These are phyloP conservation scores for Harpegnathos saltator DNA, from an alignment of 1,140 invertebrate species.

Conservation along the genomic window DNA sequence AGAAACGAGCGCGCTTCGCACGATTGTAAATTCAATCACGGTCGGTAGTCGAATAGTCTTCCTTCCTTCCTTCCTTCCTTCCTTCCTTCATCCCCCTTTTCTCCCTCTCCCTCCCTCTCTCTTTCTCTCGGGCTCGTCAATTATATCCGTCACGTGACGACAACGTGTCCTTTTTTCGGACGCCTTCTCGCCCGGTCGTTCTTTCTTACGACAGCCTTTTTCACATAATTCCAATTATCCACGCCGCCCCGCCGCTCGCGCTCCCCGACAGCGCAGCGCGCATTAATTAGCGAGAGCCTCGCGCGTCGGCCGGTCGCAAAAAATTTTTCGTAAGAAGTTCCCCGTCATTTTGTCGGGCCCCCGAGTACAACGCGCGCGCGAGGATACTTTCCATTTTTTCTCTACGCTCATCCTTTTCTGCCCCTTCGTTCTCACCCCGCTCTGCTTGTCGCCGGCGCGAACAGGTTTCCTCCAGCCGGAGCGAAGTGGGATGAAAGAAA, in stretches of 20 bases:
- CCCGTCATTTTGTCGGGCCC: constrained; percentile 75
- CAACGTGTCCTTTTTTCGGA: constrained; percentile 70
- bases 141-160: constrained; percentile 83
- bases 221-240: constrained; percentile 85
- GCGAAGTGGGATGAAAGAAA: constrained; percentile 65
- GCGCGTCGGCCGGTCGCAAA: constrained; percentile 57
- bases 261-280: constrained; percentile 60
- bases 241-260: constrained; percentile 73
- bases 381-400: constrained; percentile 59
- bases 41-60: constrained; percentile 51
- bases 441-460: constrained; percentile 43
- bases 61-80: no score
- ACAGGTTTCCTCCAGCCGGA: constrained; percentile 71
- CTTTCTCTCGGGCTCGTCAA: constrained; percentile 78
- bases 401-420: constrained; percentile 35
- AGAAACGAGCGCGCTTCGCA: constrained; percentile 63
- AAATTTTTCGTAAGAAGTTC: constrained; percentile 70
- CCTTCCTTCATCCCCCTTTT: no score
- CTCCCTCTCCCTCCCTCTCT: no score
- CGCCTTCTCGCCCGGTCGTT: constrained; percentile 14
- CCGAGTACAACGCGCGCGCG: constrained; percentile 67
- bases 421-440: constrained; percentile 60
- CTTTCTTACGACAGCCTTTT: constrained; percentile 75
- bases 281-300: constrained; percentile 83
- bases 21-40: constrained; percentile 85